These are phyloP conservation scores for Dasypus novemcinctus DNA, from an alignment of 2,113 vertebrate genomes.

Conservation along the genomic window DNA sequence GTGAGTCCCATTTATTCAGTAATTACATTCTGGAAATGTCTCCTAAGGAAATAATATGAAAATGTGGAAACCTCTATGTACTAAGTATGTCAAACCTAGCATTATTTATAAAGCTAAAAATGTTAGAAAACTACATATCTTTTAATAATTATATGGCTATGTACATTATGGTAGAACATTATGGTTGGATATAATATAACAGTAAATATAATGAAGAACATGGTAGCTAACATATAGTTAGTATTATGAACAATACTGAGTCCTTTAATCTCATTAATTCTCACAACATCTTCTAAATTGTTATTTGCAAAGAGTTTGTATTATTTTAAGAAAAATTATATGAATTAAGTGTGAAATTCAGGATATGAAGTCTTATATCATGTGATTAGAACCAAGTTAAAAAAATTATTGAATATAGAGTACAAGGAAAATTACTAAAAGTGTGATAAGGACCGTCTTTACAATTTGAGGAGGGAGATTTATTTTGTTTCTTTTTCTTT, in stretches of 20 bases:
- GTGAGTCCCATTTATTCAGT: background rate
- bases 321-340: background rate
- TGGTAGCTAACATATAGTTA: background rate
- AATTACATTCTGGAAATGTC: slow-evolving; percentile 11
- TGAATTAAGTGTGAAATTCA: slow-evolving; percentile 1
- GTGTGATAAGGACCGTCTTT: background rate
- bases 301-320: background rate
- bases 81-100: background rate
- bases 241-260: background rate
- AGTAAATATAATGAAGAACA: background rate
- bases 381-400: background rate
- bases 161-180: background rate
- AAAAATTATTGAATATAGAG: background rate
- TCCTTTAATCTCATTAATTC: background rate
- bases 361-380: background rate
- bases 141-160: background rate
- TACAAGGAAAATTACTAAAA: background rate
- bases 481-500: slow-evolving; percentile 19
- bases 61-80: background rate
- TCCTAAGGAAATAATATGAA: slow-evolving; percentile 3
- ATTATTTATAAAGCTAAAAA: slow-evolving; percentile 34
- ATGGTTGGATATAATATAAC: background rate
- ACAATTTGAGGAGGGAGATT: background rate
- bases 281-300: background rate
- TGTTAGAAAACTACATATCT: background rate